Conservation (phyloP, 2,888 invertebrate species). For the Amitus sp. region DNA sequence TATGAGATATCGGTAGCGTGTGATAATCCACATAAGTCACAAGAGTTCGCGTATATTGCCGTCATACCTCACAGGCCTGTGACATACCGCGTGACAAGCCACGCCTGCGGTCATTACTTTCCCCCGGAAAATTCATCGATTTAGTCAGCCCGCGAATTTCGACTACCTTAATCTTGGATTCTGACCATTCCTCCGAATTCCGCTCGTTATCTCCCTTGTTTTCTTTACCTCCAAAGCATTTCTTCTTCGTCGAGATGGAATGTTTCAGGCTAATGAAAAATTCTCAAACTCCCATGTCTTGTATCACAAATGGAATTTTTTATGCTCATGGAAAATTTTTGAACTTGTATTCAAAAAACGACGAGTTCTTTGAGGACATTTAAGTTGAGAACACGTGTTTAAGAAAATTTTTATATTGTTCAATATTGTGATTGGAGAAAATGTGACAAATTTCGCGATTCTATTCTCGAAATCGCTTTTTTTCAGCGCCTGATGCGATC, state of each 20-base stretch:
- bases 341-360: no score
- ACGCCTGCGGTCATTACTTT: conserved; percentile 41
- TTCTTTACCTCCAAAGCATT: conserved; percentile 1
- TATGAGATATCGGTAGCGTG: conserved; percentile 62
- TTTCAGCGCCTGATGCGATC: conserved; percentile 18
- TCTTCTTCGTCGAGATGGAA: background rate
- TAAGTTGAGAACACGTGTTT: no score
- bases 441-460: no score
- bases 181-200: conserved; percentile 22
- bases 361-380: background rate
- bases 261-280: background rate
- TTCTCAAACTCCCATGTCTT: background rate
- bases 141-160: conserved; percentile 32
- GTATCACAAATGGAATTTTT: conserved; percentile 1
- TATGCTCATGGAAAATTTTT: background rate
- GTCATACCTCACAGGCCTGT: conserved; percentile 57
- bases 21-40: conserved; percentile 61
- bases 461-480: no score
- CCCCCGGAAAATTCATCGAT: conserved; percentile 39
- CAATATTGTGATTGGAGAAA: no score
- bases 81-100: conserved; percentile 56
- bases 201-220: conserved; percentile 16
- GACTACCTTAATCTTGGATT: conserved; percentile 12
- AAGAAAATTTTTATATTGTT: no score
- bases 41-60: conserved; percentile 57